Percentiles rank a stretch among this genome's conserved stretches.
These are phyloP conservation scores for Autographa pulchrina DNA, from an alignment of 2,888 invertebrate genomes.

Conservation along the genomic window DNA sequence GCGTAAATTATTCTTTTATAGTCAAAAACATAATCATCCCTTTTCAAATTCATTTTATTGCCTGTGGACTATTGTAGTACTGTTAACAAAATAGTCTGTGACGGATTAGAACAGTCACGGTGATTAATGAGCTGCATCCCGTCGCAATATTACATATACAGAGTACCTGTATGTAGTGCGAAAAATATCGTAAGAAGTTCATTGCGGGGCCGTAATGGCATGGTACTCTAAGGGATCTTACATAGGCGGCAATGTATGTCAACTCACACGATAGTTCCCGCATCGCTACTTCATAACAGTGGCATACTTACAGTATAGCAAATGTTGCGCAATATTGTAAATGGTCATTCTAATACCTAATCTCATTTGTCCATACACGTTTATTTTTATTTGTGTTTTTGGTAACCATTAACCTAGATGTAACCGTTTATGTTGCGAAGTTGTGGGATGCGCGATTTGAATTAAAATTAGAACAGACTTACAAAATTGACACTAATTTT, in stretches of 20 bases:
- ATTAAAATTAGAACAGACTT: background rate
- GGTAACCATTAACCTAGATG: background rate
- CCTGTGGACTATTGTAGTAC: constrained; percentile 17
- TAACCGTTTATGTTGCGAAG: background rate
- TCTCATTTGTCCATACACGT: background rate
- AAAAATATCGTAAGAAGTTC: too few species aligned
- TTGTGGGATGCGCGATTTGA: background rate
- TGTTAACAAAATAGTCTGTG: constrained; percentile 28
- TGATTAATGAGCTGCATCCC: constrained; percentile 58
- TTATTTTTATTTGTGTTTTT: constrained; percentile 3
- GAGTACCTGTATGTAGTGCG: too few species aligned
- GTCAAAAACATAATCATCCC: too few species aligned
- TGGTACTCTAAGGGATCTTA: too few species aligned
- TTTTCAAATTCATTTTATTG: background rate
- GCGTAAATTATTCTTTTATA: too few species aligned
- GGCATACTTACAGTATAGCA: constrained; percentile 25
- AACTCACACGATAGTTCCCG: too few species aligned
- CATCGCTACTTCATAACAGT: constrained; percentile 32
- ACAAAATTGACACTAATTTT: too few species aligned
- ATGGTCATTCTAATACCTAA: constrained; percentile 4
- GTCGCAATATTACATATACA: constrained; percentile 39
- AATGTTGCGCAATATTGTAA: constrained; percentile 39
- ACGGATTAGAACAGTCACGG: constrained; percentile 44
- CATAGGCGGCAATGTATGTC: too few species aligned
- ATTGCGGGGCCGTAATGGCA: too few species aligned